A percentile compares a stretch with the other conserved stretches of the same genome.
phyloP scores from a whole-genome alignment of 2,888 invertebrate species.

The Aquatica leii region DNA sequence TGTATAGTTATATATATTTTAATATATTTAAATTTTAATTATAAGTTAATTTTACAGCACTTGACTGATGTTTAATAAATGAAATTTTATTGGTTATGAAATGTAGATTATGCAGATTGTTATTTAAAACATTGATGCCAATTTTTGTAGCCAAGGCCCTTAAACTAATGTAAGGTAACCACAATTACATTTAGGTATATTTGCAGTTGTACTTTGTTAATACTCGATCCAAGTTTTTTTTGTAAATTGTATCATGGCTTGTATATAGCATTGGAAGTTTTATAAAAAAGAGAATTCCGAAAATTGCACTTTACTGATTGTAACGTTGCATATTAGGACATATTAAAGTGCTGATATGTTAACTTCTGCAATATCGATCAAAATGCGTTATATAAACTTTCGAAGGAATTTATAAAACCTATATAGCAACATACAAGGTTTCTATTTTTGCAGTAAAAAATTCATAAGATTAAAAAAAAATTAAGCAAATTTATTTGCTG shows the following conservation, averaged over 20 bases:
- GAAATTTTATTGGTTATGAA: conserved; percentile 9
- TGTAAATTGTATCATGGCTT: conserved; percentile 15
- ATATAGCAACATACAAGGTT: conserved; percentile 14
- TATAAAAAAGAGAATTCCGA: background rate
- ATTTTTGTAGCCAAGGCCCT: conserved; percentile 19
- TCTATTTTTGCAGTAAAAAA: conserved; percentile 35
- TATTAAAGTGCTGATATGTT: background rate
- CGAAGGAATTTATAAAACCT: conserved; percentile 10
- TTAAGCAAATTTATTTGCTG: conserved; percentile 13
- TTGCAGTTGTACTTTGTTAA: conserved; percentile 15
- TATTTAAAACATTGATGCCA: conserved; percentile 23
- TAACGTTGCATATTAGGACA: background rate
- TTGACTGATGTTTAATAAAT: conserved; percentile 4
- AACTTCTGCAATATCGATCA: conserved; percentile 9
- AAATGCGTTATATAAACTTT: conserved; percentile 21
- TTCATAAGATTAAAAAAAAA: conserved; percentile 19
- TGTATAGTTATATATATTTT: background rate
- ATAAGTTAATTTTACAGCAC: conserved; percentile 8
- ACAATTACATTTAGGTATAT: conserved; percentile 14
- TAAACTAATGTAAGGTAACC: conserved; percentile 9
- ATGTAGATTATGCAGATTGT: background rate
- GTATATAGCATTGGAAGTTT: conserved; percentile 20
- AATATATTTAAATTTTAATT: conserved; percentile 5
- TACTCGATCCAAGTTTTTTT: conserved; percentile 15
- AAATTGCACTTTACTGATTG: too few species aligned